A percentile compares a stretch with the other conserved stretches of the same genome.
Conservation (phyloP, 2,888 invertebrate species). For the Pristionchus arcanus region DNA sequence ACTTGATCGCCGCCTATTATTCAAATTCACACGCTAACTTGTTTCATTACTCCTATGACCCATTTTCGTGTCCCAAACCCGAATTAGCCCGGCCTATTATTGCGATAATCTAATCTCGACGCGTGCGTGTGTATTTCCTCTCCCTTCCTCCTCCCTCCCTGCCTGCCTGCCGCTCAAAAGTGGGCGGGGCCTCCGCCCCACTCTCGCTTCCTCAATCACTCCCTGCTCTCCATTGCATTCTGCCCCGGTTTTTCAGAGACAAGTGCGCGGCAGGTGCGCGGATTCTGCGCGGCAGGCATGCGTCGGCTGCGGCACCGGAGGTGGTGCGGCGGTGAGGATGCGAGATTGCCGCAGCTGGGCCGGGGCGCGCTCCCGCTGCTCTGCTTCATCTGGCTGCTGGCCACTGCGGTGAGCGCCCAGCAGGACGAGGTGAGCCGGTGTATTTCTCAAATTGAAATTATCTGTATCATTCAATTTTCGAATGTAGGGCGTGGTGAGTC, state of each 20-base stretch:
- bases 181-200: conserved; percentile 17
- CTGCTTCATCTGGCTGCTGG: conserved; percentile 31
- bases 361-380: conserved; percentile 50
- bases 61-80: not conserved
- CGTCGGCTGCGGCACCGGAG: conserved; percentile 37
- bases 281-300: not conserved
- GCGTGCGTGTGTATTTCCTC: not conserved
- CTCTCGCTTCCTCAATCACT: not conserved
- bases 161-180: not conserved
- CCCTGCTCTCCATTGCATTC: not conserved
- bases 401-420: not conserved
- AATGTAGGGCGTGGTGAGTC: too few relatives aligned
- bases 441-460: not conserved
- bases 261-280: conserved; percentile 3
- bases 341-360: conserved; percentile 28
- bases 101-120: not conserved
- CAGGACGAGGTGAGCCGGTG: conserved; percentile 20
- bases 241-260: not conserved
- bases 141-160: not conserved
- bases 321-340: conserved; percentile 33
- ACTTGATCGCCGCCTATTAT: too few relatives aligned
- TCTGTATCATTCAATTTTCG: too few relatives aligned
- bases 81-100: not conserved
- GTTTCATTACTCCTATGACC: not conserved
- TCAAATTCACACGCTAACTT: too few relatives aligned